phyloP scores from a whole-genome alignment of 2,113 vertebrate species.

The Uropsilus gracilis region DNA sequence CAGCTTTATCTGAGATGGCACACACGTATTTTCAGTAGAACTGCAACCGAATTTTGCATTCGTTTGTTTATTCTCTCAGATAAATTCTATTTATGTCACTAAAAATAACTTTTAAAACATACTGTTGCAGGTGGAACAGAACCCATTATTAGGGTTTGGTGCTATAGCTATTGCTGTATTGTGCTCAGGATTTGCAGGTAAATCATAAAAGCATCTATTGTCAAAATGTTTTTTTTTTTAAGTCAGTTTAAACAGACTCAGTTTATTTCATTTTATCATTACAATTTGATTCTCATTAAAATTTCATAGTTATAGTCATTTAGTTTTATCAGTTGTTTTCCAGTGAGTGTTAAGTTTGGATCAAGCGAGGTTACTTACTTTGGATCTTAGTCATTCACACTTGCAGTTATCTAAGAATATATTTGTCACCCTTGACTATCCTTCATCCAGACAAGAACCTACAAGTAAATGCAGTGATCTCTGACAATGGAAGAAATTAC shows the following conservation, averaged over 20 bases:
- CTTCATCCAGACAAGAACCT: neutral
- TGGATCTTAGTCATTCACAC: neutral
- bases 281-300: neutral
- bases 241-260: too few relatives aligned
- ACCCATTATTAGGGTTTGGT: conserved; percentile 91
- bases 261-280: conserved; percentile 41
- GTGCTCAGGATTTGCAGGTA: conserved; percentile 99
- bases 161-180: conserved; percentile 94
- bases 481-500: neutral
- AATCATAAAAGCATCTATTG: conserved; percentile 13
- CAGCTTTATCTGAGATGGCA: neutral
- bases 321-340: conserved; percentile 22
- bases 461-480: conserved; percentile 7
- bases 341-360: neutral
- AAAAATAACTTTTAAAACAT: conserved; percentile 52
- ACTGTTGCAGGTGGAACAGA: conserved; percentile 93
- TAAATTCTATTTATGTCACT: neutral
- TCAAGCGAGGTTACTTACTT: conserved; percentile 14
- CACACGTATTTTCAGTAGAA: neutral
- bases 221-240: neutral
- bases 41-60: neutral
- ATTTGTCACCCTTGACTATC: neutral
- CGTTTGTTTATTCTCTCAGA: conserved; percentile 17
- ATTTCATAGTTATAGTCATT: neutral
- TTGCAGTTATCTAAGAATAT: neutral